phyloP scores from a whole-genome alignment of 2,888 invertebrate species.

The Mythimna lalbum region DNA sequence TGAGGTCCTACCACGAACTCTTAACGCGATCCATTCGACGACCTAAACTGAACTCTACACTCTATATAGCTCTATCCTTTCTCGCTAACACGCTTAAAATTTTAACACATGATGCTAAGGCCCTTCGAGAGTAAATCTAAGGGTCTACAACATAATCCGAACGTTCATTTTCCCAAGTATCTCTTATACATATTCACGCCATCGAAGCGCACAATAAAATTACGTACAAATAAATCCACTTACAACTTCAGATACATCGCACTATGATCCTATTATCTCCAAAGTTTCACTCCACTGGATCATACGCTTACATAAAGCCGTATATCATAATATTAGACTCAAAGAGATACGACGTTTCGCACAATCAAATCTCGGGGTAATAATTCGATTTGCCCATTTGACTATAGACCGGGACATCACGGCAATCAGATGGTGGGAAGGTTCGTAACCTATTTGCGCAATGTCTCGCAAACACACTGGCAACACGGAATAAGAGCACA shows the following conservation, averaged over 20 bases:
- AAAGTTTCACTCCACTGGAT: slow-evolving; percentile 35
- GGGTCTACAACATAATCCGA: too few species aligned
- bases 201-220: slow-evolving; percentile 42
- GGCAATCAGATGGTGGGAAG: slow-evolving; percentile 55
- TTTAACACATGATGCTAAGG: too few species aligned
- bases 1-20: too few species aligned
- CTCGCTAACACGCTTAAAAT: too few species aligned
- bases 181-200: slow-evolving; percentile 10
- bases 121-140: not conserved
- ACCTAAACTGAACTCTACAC: too few species aligned
- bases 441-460: slow-evolving; percentile 60
- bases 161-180: slow-evolving; percentile 2
- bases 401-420: slow-evolving; percentile 48
- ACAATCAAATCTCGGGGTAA: slow-evolving; percentile 51
- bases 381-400: slow-evolving; percentile 62
- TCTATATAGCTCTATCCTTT: too few species aligned
- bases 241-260: slow-evolving; percentile 32
- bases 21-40: too few species aligned
- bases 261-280: slow-evolving; percentile 42
- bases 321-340: slow-evolving; percentile 25
- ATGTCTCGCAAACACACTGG: slow-evolving; percentile 50
- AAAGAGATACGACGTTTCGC: slow-evolving; percentile 22
- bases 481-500: slow-evolving; percentile 1
- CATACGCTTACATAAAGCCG: slow-evolving; percentile 25
- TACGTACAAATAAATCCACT: slow-evolving; percentile 46